phyloP scores from a whole-genome alignment of 2,888 invertebrate genomes.

The Cheilosia pagana region DNA sequence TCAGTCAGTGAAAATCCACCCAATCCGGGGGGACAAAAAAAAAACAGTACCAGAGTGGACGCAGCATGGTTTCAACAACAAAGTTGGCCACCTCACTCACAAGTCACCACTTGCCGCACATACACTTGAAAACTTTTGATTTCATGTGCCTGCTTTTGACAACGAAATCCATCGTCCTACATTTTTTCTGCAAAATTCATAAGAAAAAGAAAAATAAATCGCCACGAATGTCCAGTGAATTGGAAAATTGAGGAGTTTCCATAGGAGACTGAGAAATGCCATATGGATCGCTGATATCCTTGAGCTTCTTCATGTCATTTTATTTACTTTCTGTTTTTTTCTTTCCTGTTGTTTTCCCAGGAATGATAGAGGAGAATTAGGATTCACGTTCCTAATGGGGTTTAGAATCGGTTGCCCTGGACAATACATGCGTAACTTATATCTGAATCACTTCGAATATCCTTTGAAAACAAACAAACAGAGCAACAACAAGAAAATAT shows the following conservation, averaged over 20 bases:
- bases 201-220: constrained; percentile 33
- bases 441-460: constrained; percentile 45
- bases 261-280: constrained; percentile 62
- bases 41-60: not conserved
- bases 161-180: constrained; percentile 59
- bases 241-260: constrained; percentile 70
- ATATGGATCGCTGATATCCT: constrained; percentile 56
- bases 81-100: constrained; percentile 3
- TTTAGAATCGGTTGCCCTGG: constrained; percentile 70
- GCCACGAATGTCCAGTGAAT: constrained; percentile 69
- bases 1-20: constrained; percentile 30
- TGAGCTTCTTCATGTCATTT: constrained; percentile 55
- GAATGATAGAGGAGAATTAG: constrained; percentile 39
- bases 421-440: constrained; percentile 58
- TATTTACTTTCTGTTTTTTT: constrained; percentile 4
- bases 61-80: constrained; percentile 24
- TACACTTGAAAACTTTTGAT: constrained; percentile 68
- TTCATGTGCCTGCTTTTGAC: constrained; percentile 69
- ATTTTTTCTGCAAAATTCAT: constrained; percentile 32
- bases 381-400: constrained; percentile 68
- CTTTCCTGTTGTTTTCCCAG: constrained; percentile 26
- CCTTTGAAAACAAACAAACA: constrained; percentile 64
- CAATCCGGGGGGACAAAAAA: constrained; percentile 5
- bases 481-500: constrained; percentile 44
- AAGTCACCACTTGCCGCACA: constrained; percentile 10